Evolutionary conservation across 2,113 vertebrate genomes (phyloP), one percentile per base, ranked within the genome.

Genomic region (Haplochromis vanheusdeni): DNA sequence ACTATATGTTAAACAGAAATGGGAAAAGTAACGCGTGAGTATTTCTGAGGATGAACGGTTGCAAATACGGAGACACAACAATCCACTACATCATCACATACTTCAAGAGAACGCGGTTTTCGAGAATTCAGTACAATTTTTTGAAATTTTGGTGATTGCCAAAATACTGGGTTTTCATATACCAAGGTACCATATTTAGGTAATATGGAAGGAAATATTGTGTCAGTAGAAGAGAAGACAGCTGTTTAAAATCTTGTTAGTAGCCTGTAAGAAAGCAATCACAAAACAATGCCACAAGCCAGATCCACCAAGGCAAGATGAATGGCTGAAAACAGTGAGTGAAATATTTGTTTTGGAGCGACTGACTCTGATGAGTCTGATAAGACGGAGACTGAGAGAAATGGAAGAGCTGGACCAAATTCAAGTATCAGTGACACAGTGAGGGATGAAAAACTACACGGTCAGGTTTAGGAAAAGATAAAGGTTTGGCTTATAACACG

Each of bases 291-390:
- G 40, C 21, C 40, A 45, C 40, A 73, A 73, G 0, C 21, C 21
- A 45, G 21, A 73, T 10, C 68, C 0, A 0, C 40, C 0, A 73
- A 28, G 5, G 4, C 13, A 0, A 10, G 40, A 73, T 73, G 40
- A 73, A 73, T 47, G 62, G n/a, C 0, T 68, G 62, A 40, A 68
- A 68, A 68, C 0, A 40, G n/a, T 68, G 62, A 68, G 35, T 40
- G n/a, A 40, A 68, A 68, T 40, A 68, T 40, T 37, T 37, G 60
- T 37, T 37, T 68, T 68, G 60, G 33, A 37, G 19, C 6, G 60
- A 65, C 33, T 37, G 60, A 65, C 19, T 65, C 4, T 21, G 60
- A 68, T 68, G 1, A 68, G 19, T 37, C 33, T 68, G 60, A 68
- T 37, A 21, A 68, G 33, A 37, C 0, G 4, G 31, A 37, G 33